phyloP scores from a whole-genome alignment of 53 echinoderm and acorn worm species.

The Astropecten irregularis region DNA sequence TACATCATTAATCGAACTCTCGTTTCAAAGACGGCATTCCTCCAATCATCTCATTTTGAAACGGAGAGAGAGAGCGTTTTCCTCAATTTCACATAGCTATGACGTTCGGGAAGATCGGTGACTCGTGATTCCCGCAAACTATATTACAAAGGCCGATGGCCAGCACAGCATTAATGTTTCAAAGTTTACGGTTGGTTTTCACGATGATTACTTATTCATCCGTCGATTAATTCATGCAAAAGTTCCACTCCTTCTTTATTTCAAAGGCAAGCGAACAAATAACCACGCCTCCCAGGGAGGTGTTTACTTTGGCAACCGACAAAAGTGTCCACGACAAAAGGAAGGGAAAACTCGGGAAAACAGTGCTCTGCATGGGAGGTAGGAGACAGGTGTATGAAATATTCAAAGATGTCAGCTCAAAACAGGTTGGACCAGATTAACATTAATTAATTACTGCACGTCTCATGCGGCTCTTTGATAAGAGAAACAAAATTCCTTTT shows the following conservation, averaged over 20 bases:
- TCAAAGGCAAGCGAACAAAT: neutral
- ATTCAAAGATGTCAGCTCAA: constrained; percentile 10
- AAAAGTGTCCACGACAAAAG: neutral
- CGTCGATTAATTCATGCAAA: neutral
- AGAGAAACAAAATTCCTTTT: too few species aligned
- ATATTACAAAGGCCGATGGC: too few species aligned
- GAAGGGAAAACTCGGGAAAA: neutral
- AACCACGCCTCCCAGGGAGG: neutral
- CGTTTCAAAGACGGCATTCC: too few species aligned
- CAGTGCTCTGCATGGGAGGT: neutral
- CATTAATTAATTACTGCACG: constrained; percentile 17
- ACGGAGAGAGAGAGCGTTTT: too few species aligned
- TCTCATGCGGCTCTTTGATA: neutral
- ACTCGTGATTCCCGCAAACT: too few species aligned
- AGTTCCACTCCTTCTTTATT: too few species aligned
- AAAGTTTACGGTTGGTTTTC: constrained; percentile 11
- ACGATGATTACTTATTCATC: constrained; percentile 31
- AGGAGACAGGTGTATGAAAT: neutral
- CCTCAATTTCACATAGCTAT: too few species aligned
- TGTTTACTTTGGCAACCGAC: neutral
- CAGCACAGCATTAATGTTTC: neutral
- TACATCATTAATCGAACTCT: too few species aligned
- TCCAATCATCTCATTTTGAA: too few species aligned
- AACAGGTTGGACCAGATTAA: constrained; percentile 12
- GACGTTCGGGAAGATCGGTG: too few species aligned